phyloP scores from a whole-genome alignment of 2,888 invertebrate species.

The Cyclophora punctaria region DNA sequence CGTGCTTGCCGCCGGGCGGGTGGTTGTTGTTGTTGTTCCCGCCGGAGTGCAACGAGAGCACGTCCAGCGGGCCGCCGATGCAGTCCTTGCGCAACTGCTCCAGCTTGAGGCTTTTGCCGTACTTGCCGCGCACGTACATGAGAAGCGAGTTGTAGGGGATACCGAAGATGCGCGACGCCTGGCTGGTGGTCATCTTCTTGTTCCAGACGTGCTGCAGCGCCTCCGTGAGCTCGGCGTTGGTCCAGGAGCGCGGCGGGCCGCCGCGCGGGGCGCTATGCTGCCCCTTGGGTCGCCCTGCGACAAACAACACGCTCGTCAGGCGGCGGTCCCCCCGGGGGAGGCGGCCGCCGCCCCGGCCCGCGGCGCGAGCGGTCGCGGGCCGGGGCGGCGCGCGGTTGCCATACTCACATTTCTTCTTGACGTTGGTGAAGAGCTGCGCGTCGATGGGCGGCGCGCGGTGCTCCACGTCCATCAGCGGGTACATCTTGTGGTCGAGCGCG shows the following conservation, averaged over 20 bases:
- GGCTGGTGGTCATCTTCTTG: slow-evolving; percentile 95
- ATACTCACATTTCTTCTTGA: slow-evolving; percentile 87
- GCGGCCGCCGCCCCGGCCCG: not conserved
- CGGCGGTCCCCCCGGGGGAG: slow-evolving; percentile 4
- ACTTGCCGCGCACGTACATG: slow-evolving; percentile 94
- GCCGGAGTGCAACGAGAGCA: slow-evolving; percentile 75
- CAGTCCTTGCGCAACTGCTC: slow-evolving; percentile 92
- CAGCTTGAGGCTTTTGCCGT: slow-evolving; percentile 92
- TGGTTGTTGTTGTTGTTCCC: slow-evolving; percentile 77
- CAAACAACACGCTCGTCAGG: not conserved
- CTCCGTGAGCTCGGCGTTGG: slow-evolving; percentile 92
- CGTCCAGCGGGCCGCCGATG: slow-evolving; percentile 87
- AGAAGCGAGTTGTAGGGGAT: slow-evolving; percentile 94
- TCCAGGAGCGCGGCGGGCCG: slow-evolving; percentile 94
- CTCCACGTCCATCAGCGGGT: slow-evolving; percentile 84
- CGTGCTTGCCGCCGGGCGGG: slow-evolving; percentile 68
- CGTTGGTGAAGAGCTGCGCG: slow-evolving; percentile 78
- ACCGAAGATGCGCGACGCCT: slow-evolving; percentile 91
- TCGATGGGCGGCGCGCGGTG: slow-evolving; percentile 80
- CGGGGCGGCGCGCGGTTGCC: no score
- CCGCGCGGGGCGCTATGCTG: slow-evolving; percentile 94
- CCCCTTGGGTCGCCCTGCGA: slow-evolving; percentile 87
- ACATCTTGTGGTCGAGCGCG: slow-evolving; percentile 83
- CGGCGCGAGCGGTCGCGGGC: no score
- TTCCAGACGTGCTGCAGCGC: slow-evolving; percentile 96